Base-by-base conservation (phyloP, 2,888 invertebrate species). In the Drosophila niveifrons region DNA sequence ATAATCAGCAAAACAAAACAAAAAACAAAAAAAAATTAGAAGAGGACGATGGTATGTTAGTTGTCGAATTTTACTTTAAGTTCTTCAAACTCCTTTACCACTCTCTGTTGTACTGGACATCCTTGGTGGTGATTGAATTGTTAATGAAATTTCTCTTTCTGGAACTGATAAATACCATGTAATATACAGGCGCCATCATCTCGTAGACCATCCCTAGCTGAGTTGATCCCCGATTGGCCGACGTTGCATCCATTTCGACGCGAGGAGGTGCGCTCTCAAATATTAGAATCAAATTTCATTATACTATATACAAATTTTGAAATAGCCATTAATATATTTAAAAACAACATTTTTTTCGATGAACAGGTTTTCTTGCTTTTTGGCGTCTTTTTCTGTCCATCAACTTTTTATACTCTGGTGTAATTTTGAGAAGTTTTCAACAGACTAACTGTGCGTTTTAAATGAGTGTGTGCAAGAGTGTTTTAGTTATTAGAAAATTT, bases 161-260 rank as follows among this genome's bases (percentile, higher is more conserved):
- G 8, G 15, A 13, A 41, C 13, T 41, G 8, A 8, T 41, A 41
- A 50, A 36, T 53, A 55, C 15, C 59, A 53, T 36, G 72, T n/a
- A 36, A 36, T 36, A 72, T 56, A 55, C 90, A 92, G 93, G 86
- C 90, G 63, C 90, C 91, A 92, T 92, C 94, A 93, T 93, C 94
- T 90, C 95, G 97, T 95, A 95, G 97, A 94, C 96, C 95, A 92
- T 97, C 97, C 92, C 94, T 98, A 93, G 97, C 97, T 91, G 98
- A 98, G 94, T 94, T 98, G 94, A 98, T 98, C 93, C 98, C 98
- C 92, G 98, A 98, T 94, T 98, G 98, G 98, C 98, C 98, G 92
- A 96, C 95, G 93, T 86, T 93, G 67, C 92, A 92, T 82, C 92
- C 92, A 75, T 92, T 92, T 90, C 92, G 92, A 78, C 92, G 92